A percentile compares a stretch with the other conserved stretches of the same genome.
These are phyloP conservation scores for Nebria brevicollis DNA, from an alignment of 2,888 invertebrate species.

Conservation along the genomic window DNA sequence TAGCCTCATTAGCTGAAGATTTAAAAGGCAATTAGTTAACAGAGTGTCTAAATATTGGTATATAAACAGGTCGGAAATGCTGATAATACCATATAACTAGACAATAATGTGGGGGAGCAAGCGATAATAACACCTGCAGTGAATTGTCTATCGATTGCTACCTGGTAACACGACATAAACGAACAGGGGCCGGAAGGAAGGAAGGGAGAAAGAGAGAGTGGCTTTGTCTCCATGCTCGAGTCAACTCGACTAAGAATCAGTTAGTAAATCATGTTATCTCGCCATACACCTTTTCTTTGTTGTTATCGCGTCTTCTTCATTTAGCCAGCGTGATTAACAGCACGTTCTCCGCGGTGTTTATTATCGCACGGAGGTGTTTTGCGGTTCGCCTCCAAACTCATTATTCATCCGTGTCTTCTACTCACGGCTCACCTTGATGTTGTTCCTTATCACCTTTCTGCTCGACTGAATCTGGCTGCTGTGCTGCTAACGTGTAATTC, in stretches of 20 bases:
- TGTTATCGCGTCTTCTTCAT: slow-evolving; percentile 45
- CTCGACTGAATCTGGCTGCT: slow-evolving; percentile 55
- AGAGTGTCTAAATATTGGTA: slow-evolving; percentile 40
- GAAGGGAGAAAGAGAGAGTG: slow-evolving; percentile 46
- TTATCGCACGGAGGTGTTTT: slow-evolving; percentile 32
- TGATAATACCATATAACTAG: slow-evolving; percentile 42
- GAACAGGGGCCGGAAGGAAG: background rate
- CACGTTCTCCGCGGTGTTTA: slow-evolving; percentile 10
- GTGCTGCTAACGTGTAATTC: slow-evolving; percentile 50
- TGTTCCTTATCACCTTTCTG: slow-evolving; percentile 62
- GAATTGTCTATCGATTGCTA: slow-evolving; percentile 48
- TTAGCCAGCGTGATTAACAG: slow-evolving; percentile 24
- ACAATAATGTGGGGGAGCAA: slow-evolving; percentile 33
- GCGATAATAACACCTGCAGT: slow-evolving; percentile 55
- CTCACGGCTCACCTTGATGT: slow-evolving; percentile 35
- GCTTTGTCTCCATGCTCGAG: slow-evolving; percentile 52
- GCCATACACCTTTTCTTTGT: slow-evolving; percentile 49
- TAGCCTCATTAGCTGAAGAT: background rate
- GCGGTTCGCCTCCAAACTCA: slow-evolving; percentile 41
- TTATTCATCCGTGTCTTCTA: slow-evolving; percentile 40
- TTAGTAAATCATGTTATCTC: slow-evolving; percentile 56
- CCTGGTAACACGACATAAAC: background rate
- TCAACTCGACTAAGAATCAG: slow-evolving; percentile 54
- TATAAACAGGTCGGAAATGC: slow-evolving; percentile 43
- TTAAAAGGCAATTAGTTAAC: slow-evolving; percentile 39